Conservation (phyloP, 2,888 invertebrate species). For the Pammene fasciana region DNA sequence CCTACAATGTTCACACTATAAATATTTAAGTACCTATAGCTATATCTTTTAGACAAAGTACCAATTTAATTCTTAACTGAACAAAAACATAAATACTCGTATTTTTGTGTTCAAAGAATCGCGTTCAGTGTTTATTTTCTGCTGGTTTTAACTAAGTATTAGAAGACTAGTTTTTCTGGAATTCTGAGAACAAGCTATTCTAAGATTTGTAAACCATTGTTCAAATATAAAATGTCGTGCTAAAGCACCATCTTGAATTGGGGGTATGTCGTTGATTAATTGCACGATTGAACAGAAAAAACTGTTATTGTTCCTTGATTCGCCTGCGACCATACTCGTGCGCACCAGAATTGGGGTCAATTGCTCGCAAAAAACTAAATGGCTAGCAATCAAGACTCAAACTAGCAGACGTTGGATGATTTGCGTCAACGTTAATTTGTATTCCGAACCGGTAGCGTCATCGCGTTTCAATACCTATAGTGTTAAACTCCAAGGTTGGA, state of each 20-base stretch:
- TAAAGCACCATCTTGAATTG: conserved; percentile 17
- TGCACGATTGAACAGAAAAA: conserved; percentile 32
- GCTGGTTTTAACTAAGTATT: not conserved
- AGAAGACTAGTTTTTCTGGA: not conserved
- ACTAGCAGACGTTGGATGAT: conserved; percentile 60
- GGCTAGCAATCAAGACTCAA: conserved; percentile 71
- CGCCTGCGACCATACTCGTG: conserved; percentile 55
- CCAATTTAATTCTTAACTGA: too few species aligned
- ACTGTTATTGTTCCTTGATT: conserved; percentile 29
- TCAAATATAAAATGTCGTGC: conserved; percentile 1
- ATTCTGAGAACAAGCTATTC: not conserved
- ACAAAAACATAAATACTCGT: too few species aligned
- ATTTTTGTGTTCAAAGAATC: not conserved
- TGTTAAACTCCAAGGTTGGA: conserved; percentile 46
- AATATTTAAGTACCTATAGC: too few species aligned
- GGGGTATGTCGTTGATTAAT: conserved; percentile 34
- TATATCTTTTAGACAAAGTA: too few species aligned
- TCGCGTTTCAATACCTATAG: conserved; percentile 36
- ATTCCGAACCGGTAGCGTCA: conserved; percentile 60
- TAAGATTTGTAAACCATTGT: not conserved
- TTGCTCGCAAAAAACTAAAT: conserved; percentile 71
- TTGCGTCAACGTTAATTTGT: conserved; percentile 63
- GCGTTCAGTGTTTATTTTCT: not conserved
- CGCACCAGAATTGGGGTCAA: conserved; percentile 68
- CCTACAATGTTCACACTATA: too few species aligned